Evolutionary conservation across 2,888 invertebrate genomes (phyloP), one percentile per base, ranked within the genome.

Genomic region (Andrena chrysosceles): DNA sequence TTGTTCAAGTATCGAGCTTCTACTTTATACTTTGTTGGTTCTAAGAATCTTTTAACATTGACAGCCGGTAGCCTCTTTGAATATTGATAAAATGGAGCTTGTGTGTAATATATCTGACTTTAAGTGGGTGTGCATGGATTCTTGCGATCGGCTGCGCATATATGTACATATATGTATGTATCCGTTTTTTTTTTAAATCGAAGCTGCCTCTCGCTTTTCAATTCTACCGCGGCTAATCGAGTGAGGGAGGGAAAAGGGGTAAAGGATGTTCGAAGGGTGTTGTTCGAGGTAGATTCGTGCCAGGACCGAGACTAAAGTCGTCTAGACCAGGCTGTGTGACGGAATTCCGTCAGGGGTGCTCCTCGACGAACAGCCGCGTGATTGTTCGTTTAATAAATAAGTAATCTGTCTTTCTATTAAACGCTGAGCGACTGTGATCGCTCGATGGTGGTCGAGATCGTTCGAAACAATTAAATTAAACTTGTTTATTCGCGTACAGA

Each of bases 271-370:
- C 42, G 33, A n/a, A 60, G 29, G 13, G 48, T 59, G 69, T 59
- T 62, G 73, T 74, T 81, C 64, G 80, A 71, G 83, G 42, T 71
- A 77, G 69, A 77, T 85, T 84, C 73, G 81, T 72, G 85, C 77
- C 77, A 81, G 78, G 77, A 77, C 76, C 70, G 84, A 77, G 54
- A 73, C 42, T 54, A 35, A 42, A 71, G 49, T 87, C 82, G 88
- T 81, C 84, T 87, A 77, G 84, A 77, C 77, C 73, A 89, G 87
- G 86, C 88, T 89, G 89, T 89, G 89, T 73, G 84, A 87, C 83
- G 84, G 54, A 52, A 80, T 66, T 76, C 60, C 68, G 59, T 62
- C 33, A 48, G 13, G 26, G 48, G 70, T 76, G 79, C 67, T 74
- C 70, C 64, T 68, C 75, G 80, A 69, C 1, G 29, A 13, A 33